Evolutionary conservation across 2,797 vertebrate species (phyloP).

Genomic region (Molossus alvarezi): DNA sequence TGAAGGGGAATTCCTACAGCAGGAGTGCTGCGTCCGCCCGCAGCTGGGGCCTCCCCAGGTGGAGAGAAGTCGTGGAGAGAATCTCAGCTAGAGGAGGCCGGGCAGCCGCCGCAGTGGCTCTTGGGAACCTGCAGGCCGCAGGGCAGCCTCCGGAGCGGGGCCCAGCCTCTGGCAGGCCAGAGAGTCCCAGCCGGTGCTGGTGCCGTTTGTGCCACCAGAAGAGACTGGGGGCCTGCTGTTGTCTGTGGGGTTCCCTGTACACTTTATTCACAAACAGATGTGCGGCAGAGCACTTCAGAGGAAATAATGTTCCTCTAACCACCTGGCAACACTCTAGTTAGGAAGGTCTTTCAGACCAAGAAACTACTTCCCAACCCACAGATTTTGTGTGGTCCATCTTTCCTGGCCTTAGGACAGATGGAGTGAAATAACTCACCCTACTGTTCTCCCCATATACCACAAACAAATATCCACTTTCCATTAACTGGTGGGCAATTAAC

Average conservation of each 20-base stretch:
- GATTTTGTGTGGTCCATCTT: not conserved
- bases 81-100: not conserved
- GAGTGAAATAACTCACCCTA: not conserved
- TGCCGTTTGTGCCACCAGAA: not conserved
- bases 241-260: not conserved
- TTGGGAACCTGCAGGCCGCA: not conserved
- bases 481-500: not conserved
- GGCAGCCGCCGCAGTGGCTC: no score
- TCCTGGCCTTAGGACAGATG: not conserved
- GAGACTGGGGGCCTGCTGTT: not conserved
- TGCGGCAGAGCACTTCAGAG: not conserved
- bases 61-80: not conserved
- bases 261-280: not conserved
- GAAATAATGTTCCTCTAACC: not conserved
- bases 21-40: not conserved
- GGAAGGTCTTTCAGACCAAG: not conserved
- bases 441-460: not conserved
- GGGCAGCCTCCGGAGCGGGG: not conserved
- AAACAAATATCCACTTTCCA: not conserved
- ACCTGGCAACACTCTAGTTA: not conserved
- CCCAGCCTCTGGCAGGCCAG: no score
- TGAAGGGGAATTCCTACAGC: not conserved
- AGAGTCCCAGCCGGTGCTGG: not conserved
- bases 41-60: not conserved
- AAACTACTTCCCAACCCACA: not conserved